Conservation (phyloP, 1,140 invertebrate species). For the Zaprionus tsacasi region DNA sequence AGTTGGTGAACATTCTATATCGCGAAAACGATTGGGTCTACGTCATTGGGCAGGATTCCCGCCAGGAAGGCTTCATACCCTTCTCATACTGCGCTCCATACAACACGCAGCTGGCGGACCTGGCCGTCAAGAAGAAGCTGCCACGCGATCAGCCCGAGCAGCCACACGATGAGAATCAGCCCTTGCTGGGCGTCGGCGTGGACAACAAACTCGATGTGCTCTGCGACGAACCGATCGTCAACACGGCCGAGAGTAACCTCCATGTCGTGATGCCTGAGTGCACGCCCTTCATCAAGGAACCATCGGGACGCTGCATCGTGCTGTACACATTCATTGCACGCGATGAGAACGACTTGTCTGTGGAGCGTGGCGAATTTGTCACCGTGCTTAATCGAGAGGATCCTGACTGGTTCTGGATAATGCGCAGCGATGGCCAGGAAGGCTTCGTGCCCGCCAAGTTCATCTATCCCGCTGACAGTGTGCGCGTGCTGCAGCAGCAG, state of each 20-base stretch:
- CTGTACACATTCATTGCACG: conserved; percentile 96
- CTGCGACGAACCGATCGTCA: conserved; percentile 48
- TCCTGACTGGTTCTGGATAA: conserved; percentile 98
- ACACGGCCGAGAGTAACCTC: conserved; percentile 83
- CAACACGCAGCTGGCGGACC: conserved; percentile 90
- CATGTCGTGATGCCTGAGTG: conserved; percentile 85
- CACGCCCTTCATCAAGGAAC: conserved; percentile 94
- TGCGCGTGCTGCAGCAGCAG: conserved; percentile 87
- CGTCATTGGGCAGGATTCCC: conserved; percentile 94
- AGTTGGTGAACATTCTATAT: conserved; percentile 95
- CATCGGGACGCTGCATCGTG: conserved; percentile 95
- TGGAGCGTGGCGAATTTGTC: conserved; percentile 96
- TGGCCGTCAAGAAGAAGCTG: conserved; percentile 93
- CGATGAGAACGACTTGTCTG: conserved; percentile 97
- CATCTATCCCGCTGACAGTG: conserved; percentile 94
- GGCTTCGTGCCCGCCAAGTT: conserved; percentile 98
- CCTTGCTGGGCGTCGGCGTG: conserved; percentile 69
- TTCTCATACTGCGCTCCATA: conserved; percentile 96
- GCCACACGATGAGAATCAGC: conserved; percentile 63
- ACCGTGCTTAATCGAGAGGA: conserved; percentile 97
- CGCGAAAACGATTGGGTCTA: conserved; percentile 98
- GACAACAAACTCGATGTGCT: conserved; percentile 84
- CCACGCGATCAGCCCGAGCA: conserved; percentile 87
- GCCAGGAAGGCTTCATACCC: conserved; percentile 97
- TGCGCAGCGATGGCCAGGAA: conserved; percentile 95